Evolutionary conservation across 2,797 vertebrate species (phyloP).

Genomic region (Hippocampus kuda): DNA sequence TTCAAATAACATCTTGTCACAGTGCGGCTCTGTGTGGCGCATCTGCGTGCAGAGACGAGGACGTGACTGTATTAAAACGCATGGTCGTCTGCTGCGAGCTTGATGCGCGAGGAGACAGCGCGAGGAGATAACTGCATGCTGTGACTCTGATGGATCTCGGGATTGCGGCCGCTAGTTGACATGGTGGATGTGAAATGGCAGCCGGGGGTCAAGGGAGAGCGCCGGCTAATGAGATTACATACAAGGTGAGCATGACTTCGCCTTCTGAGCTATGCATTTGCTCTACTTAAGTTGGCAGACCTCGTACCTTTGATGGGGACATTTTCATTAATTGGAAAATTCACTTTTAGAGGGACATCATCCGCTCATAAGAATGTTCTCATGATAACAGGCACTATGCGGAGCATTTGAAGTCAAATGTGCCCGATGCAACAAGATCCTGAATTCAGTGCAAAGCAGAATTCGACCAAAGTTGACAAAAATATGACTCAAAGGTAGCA

Average conservation of each 20-base stretch:
- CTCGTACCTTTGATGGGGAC: not conserved
- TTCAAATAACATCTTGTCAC: not conserved
- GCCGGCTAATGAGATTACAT: constrained; percentile 16
- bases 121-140: constrained; percentile 33
- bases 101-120: constrained; percentile 33
- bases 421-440: not conserved
- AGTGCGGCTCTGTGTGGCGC: not conserved
- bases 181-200: constrained; percentile 27
- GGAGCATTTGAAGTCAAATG: not conserved
- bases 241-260: constrained; percentile 6
- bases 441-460: not conserved
- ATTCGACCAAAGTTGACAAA: too few relatives aligned
- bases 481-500: too few relatives aligned
- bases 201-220: constrained; percentile 23
- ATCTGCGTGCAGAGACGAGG: constrained; percentile 3
- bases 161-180: constrained; percentile 35
- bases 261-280: constrained; percentile 2
- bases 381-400: not conserved
- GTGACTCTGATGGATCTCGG: constrained; percentile 31
- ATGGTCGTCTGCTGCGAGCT: constrained; percentile 23
- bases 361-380: not conserved
- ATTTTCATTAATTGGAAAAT: not conserved
- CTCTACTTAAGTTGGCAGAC: not conserved
- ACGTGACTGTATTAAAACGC: constrained; percentile 18
- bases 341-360: not conserved